Evolutionary conservation across 2,113 vertebrate genomes (phyloP).

Genomic region (Syrrhaptes paradoxus): DNA sequence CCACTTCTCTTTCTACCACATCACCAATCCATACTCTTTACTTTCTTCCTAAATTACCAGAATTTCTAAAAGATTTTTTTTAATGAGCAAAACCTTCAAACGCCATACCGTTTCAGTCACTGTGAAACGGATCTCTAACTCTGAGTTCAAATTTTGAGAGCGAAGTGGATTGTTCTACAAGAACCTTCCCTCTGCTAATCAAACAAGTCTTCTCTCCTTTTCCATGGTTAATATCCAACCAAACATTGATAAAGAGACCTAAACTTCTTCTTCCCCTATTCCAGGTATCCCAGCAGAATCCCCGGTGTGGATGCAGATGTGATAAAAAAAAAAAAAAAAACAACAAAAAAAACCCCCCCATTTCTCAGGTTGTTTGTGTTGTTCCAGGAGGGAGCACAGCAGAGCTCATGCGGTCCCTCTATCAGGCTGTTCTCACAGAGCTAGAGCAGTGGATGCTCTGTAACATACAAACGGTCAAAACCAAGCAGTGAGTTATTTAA

Average conservation of each 20-base stretch:
- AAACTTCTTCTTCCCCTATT: background rate
- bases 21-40: background rate
- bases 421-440: background rate
- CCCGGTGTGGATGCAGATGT: background rate
- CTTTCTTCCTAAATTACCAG: background rate
- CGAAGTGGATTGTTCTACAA: background rate
- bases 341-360: too few relatives aligned
- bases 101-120: background rate
- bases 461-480: background rate
- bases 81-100: background rate
- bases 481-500: background rate
- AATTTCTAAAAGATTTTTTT: background rate
- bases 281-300: background rate
- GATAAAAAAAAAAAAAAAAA: rapidly evolving
- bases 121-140: background rate
- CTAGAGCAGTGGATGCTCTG: background rate
- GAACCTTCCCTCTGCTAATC: background rate
- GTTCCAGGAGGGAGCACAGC: background rate
- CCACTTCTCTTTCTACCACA: background rate
- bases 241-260: background rate
- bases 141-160: background rate
- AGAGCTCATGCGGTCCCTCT: background rate
- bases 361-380: too few relatives aligned
- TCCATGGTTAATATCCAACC: background rate
- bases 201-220: background rate